Percentiles rank a stretch among this genome's conserved stretches.
Evolutionary conservation across 2,797 vertebrate species (phyloP).

Genomic region (Propithecus perrieri): DNA sequence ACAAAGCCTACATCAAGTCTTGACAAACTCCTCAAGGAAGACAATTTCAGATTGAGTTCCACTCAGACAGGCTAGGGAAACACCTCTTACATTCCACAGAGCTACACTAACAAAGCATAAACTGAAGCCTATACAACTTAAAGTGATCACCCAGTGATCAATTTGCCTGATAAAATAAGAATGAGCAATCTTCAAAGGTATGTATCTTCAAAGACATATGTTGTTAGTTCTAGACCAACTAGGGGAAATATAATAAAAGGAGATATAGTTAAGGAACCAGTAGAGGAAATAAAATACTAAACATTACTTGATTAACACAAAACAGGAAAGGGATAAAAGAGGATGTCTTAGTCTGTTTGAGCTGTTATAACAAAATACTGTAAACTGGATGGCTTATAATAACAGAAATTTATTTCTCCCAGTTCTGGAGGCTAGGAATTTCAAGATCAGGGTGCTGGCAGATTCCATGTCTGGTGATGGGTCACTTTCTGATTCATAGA

Average conservation of each 20-base stretch:
- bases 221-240: background rate
- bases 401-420: background rate
- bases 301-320: background rate
- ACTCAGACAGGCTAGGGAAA: background rate
- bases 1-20: background rate
- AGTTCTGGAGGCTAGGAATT: background rate
- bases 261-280: background rate
- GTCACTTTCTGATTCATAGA: background rate
- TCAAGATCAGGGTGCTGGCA: background rate
- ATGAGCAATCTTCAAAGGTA: background rate
- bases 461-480: background rate
- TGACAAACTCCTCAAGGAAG: background rate
- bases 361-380: background rate
- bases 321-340: background rate
- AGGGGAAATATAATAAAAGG: background rate
- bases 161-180: background rate
- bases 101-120: background rate
- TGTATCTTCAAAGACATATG: background rate
- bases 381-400: background rate
- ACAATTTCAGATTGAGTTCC: background rate
- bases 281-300: background rate
- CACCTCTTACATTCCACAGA: background rate
- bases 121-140: background rate
- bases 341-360: background rate
- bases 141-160: background rate